phyloP scores from a whole-genome alignment of 2,797 vertebrate genomes.

The Esox masquinongy region DNA sequence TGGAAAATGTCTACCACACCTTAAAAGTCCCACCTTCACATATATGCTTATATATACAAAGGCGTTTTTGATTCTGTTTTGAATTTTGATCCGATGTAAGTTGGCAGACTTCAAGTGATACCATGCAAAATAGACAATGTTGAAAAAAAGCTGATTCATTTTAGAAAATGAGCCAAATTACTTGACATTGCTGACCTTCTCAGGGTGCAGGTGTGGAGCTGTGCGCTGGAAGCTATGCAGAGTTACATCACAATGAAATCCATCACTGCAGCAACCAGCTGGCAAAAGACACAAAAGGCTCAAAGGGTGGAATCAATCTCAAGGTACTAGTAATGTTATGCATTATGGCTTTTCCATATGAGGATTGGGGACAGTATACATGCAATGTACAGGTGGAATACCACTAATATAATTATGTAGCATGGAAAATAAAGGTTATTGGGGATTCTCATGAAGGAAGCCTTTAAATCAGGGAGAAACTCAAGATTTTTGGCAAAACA shows the following conservation, averaged over 20 bases:
- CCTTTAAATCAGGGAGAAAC: background rate
- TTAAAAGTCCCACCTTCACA: no score
- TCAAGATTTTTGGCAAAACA: background rate
- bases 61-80: no score
- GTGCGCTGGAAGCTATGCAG: constrained; percentile 55
- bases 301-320: constrained; percentile 55
- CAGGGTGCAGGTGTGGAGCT: constrained; percentile 62
- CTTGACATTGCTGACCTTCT: background rate
- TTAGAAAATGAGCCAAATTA: background rate
- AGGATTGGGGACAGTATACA: background rate
- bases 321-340: constrained; percentile 45
- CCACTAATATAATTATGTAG: no score
- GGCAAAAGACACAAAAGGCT: constrained; percentile 50
- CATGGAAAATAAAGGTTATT: no score
- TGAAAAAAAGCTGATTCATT: background rate
- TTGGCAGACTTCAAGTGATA: no score
- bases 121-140: background rate
- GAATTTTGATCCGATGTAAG: no score
- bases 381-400: background rate
- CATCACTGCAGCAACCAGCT: constrained; percentile 56
- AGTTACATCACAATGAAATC: constrained; percentile 62
- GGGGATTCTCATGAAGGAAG: background rate
- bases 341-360: background rate
- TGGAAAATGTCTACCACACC: no score
- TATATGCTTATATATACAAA: no score